Percentiles rank a stretch among this genome's conserved stretches.
Evolutionary conservation across 64 coral and sea anemone genomes (phyloP).

Genomic region (Stichodactyla mertensii): DNA sequence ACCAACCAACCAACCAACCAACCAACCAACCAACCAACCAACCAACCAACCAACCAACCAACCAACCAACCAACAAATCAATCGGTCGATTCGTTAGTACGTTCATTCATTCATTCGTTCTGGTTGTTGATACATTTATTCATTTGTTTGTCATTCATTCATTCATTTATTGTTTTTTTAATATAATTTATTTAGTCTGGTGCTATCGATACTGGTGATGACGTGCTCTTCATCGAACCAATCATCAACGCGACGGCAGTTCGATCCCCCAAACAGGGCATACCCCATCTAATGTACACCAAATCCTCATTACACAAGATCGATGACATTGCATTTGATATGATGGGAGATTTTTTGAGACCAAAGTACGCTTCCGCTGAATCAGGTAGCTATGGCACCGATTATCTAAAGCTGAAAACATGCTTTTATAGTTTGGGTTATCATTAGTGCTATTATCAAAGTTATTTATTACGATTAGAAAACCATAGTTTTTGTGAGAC

Average conservation of each 20-base stretch:
- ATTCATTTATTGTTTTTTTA: background rate
- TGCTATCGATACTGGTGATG: slow-evolving; percentile 56
- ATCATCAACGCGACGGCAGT: slow-evolving; percentile 46
- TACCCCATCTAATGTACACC: slow-evolving; percentile 60
- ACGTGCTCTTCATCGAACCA: slow-evolving; percentile 69
- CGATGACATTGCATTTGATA: slow-evolving; percentile 13
- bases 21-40: no score
- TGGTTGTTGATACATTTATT: background rate
- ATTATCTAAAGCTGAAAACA: background rate
- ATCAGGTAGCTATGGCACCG: background rate
- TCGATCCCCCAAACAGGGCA: slow-evolving; percentile 9
- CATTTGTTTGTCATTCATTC: background rate
- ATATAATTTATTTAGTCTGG: slow-evolving; percentile 23
- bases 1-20: no score
- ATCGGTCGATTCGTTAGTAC: no score
- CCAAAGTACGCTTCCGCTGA: background rate
- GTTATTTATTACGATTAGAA: no score
- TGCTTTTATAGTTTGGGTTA: no score
- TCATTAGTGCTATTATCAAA: no score
- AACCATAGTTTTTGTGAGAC: no score
- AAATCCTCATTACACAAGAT: slow-evolving; percentile 28
- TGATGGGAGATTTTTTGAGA: background rate
- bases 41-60: no score
- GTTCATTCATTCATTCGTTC: background rate
- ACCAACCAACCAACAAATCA: no score